A percentile compares a stretch with the other conserved stretches of the same genome.
Conservation (phyloP, 2,888 invertebrate genomes). For the Nephrotoma guestfalica region DNA sequence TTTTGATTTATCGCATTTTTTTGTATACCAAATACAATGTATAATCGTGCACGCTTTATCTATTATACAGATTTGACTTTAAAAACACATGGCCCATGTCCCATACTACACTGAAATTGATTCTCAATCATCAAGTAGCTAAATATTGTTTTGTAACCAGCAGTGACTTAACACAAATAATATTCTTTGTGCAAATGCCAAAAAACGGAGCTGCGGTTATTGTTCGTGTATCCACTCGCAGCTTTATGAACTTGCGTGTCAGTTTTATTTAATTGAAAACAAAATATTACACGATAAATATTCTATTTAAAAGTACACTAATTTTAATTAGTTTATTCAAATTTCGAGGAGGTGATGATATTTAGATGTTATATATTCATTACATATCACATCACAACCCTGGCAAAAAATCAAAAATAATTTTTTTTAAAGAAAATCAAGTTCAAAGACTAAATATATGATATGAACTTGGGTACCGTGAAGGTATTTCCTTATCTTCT, state of each 20-base stretch:
- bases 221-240: no score
- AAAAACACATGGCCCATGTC: neutral
- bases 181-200: neutral
- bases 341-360: neutral
- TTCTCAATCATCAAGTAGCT: neutral
- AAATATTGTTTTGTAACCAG: neutral
- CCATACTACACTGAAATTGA: neutral
- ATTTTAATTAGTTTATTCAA: neutral
- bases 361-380: neutral
- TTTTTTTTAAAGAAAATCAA: neutral
- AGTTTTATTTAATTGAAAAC: neutral
- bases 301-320: neutral
- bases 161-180: neutral
- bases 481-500: neutral
- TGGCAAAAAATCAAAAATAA: neutral
- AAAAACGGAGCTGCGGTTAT: neutral
- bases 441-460: neutral
- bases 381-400: neutral
- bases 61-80: neutral
- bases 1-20: neutral
- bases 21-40: neutral
- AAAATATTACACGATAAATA: neutral
- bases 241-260: neutral
- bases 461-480: neutral
- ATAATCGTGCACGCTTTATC: neutral